Base-by-base conservation (phyloP, 2,797 vertebrate genomes). In the Lindbergichthys nudifrons region DNA sequence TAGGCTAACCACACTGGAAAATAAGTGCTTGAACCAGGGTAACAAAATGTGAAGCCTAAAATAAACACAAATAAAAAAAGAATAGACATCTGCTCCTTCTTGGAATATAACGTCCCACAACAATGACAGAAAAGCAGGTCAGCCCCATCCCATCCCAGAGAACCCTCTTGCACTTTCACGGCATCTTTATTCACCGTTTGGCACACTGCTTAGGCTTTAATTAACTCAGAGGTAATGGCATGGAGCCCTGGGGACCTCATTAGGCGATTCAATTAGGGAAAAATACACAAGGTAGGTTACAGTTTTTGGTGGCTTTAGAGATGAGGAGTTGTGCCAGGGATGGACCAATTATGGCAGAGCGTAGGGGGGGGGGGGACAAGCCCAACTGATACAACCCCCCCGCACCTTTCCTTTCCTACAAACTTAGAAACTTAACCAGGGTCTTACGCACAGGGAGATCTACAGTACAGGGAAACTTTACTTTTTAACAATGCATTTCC, bases 201-300 rank as follows among this genome's bases (percentile, higher is more conserved):
- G 93, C 93, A 90, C 70, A 13, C 78, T 71, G 89, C 91, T 89
- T 79, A 75, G 85, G 88, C 90, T 91, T 94, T 95, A 94, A 95
- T 95, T 94, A 95, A 95, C 92, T 92, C 91, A 1, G 87, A 92
- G 92, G 92, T 94, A 95, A 95, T 94, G 89, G 91, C 90, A 94
- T 95, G 94, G 90, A 95, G 94, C 95, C 94, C 95, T 70, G 19
- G 96, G 95, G 96, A 96, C 89, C 96, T 97, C 96, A 96, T 97
- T 97, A 97, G 94, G 93, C 95, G 89, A 95, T 96, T 96, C 96
- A 95, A 96, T 96, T 96, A 96, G 91, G 73, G 89, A 91, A 94
- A 91, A 94, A 94, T 85, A 94, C 88, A 94, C 93, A 93, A 93
- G 93, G 91, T 95, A 87, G 92, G 91, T 90, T 92, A 92, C 91